Evolutionary conservation across 2,113 vertebrate species (phyloP).

Genomic region (Donacobius atricapilla): DNA sequence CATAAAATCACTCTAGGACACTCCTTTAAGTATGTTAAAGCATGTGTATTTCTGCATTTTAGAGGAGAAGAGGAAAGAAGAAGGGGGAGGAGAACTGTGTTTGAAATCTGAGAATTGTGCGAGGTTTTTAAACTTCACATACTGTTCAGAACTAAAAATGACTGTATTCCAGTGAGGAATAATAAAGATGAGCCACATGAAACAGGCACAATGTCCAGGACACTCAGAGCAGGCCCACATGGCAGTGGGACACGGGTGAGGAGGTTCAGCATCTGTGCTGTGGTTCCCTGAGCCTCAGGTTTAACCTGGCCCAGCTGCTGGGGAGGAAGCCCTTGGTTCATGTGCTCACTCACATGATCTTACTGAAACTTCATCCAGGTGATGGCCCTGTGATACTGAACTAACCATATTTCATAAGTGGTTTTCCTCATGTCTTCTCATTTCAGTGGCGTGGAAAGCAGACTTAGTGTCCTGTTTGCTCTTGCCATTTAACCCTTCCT

Average conservation of each 20-base stretch:
- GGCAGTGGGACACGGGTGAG: not conserved
- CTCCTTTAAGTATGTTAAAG: not conserved
- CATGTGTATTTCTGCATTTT: not conserved
- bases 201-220: not conserved
- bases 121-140: not conserved
- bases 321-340: not conserved
- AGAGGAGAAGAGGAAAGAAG: not conserved
- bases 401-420: not conserved
- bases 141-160: not conserved
- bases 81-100: not conserved
- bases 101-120: not conserved
- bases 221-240: not conserved
- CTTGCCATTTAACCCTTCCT: not conserved
- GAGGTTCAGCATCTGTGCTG: not conserved
- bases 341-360: fast-evolving
- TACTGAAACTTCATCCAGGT: not conserved
- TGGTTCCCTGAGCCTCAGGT: fast-evolving
- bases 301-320: not conserved
- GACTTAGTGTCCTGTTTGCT: not conserved
- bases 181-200: not conserved
- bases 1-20: no score
- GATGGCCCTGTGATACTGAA: not conserved
- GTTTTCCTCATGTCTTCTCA: not conserved
- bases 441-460: not conserved
- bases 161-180: not conserved